Conservation (phyloP, 2,888 invertebrate species). For the Chironomus tentans region DNA sequence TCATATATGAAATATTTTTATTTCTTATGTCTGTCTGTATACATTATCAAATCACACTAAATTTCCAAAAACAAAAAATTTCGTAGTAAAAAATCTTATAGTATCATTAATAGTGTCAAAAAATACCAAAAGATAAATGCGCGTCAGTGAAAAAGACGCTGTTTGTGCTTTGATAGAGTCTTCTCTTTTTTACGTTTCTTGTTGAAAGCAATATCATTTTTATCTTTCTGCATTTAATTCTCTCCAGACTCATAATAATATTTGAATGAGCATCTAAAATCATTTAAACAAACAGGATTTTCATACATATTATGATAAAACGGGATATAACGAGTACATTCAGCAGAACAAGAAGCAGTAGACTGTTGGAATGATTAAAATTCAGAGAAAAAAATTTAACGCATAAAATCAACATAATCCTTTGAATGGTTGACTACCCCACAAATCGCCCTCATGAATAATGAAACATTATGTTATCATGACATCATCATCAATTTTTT, state of each 20-base stretch:
- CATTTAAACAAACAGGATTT: slow-evolving; percentile 9
- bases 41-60: no score
- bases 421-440: not conserved
- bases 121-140: no score
- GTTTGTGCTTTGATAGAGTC: no score
- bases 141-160: no score
- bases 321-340: no score
- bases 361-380: slow-evolving; percentile 12
- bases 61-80: no score
- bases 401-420: slow-evolving; percentile 27
- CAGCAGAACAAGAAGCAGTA: not conserved
- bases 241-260: no score
- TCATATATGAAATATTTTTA: not conserved
- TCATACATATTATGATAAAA: not conserved
- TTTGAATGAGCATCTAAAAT: not conserved
- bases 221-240: no score
- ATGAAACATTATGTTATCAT: slow-evolving; percentile 23
- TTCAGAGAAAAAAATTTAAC: slow-evolving; percentile 11
- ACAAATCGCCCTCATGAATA: slow-evolving; percentile 15
- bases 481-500: slow-evolving; percentile 26
- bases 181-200: no score
- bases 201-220: no score
- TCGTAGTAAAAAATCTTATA: no score
- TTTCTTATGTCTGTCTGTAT: not conserved
- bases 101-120: no score